Percentiles rank a stretch among this genome's conserved stretches.
phyloP scores from a whole-genome alignment of 2,797 vertebrate genomes.

The Artibeus lituratus region DNA sequence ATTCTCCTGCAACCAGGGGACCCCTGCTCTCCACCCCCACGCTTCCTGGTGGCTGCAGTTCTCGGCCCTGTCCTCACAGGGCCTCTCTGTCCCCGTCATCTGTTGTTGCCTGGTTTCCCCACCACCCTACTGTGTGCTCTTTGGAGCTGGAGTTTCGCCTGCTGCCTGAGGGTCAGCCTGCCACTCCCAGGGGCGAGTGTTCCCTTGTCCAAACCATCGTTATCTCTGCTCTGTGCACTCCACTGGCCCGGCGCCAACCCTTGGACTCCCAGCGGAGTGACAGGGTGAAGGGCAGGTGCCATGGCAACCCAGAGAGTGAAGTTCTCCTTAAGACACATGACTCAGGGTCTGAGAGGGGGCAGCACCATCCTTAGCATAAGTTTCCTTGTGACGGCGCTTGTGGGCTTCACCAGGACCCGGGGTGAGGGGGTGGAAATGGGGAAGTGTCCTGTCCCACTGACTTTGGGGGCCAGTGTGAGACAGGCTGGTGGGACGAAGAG shows the following conservation, averaged over 20 bases:
- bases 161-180: not conserved
- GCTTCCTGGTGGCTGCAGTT: not conserved
- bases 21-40: not conserved
- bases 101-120: not conserved
- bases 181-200: not conserved
- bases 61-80: not conserved
- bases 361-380: not conserved
- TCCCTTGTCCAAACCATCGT: not conserved
- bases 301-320: not conserved
- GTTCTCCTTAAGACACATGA: not conserved
- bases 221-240: not conserved
- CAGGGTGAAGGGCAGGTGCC: accelerated
- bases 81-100: not conserved
- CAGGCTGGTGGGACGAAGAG: not conserved
- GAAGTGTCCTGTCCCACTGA: not conserved
- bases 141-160: not conserved
- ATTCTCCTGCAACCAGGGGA: not conserved
- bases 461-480: not conserved
- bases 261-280: not conserved
- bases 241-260: not conserved
- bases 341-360: not conserved
- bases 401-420: not conserved
- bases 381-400: not conserved
- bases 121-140: not conserved
- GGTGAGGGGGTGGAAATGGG: not conserved